Evolutionary conservation across 2,113 vertebrate genomes (phyloP), one percentile per base, ranked within the genome.

Genomic region (Phrynosoma blainvillii): DNA sequence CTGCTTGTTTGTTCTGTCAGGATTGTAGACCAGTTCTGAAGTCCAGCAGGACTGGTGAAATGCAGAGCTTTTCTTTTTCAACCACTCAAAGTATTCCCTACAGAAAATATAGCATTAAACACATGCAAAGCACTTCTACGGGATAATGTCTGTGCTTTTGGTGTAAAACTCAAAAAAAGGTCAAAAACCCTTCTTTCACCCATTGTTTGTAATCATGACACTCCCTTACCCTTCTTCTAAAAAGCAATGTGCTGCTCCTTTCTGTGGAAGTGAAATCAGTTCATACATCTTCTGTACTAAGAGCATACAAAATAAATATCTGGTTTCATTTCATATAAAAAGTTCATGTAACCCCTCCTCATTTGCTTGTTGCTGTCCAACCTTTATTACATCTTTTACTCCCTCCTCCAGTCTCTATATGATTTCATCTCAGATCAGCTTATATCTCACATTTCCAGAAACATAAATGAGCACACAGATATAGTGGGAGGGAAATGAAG

Each of bases 231-330:
- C 12, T 70, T 79, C 13, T 27, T 79, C 9, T 80, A 87, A 80
- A 84, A 79, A 76, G 76, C 80, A 62, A 81, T 92, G 91, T 82
- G 21, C 32, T 30, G 11, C 27, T 86, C 2, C 84, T 5, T 78
- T 10, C 6, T 2, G 79, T 84, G 23, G 83, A 12, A 59, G 20
- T 11, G 30, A 83, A 79, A 82, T 56, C 73, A 62, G 0, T 23
- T 75, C 65, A 76, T 6, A 62, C 23, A 77, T 66, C 42, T 13
- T 77, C 14, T 42, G 16, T 42, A n/a, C 73, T 59, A 40, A 13
- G 32, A 27, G 21, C 9, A 73, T 73, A 32, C 71, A 73, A 54
- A 78, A 21, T 13, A 52, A 52, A 18, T 12, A 30, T 2, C 23
- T 79, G 16, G 27, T n/a, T 79, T 56, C 30, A 73, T 18, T 47